Percentiles rank a stretch among this genome's conserved stretches.
phyloP scores from a whole-genome alignment of 92 coral and sea anemone species.

The Zoanthus gigantus region DNA sequence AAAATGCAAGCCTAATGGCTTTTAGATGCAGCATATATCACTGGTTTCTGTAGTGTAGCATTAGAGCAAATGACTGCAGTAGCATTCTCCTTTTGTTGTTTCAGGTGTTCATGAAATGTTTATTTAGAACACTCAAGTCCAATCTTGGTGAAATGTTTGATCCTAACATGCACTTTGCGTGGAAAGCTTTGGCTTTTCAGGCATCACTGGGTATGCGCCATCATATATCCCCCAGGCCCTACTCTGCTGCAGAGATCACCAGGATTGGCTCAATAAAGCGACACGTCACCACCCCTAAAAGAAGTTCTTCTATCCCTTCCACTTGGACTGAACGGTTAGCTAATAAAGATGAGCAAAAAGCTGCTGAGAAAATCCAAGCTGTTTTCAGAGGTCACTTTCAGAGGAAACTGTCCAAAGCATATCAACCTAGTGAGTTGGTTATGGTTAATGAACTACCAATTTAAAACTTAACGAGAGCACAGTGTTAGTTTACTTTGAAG shows the following conservation, averaged over 20 bases:
- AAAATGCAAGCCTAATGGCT: too few species aligned
- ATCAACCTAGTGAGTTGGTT: constrained; percentile 70
- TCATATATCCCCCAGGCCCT: constrained; percentile 84
- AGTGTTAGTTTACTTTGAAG: too few species aligned
- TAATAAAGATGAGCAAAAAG: constrained; percentile 75
- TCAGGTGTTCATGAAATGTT: constrained; percentile 90
- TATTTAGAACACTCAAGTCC: constrained; percentile 79
- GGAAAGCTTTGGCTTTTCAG: constrained; percentile 96
- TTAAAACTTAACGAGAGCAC: too few species aligned
- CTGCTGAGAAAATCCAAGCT: constrained; percentile 96
- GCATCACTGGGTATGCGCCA: constrained; percentile 90
- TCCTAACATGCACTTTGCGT: constrained; percentile 92
- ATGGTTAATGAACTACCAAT: not conserved
- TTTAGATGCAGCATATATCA: too few species aligned
- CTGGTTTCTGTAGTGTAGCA: too few species aligned
- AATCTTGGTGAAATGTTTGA: constrained; percentile 91
- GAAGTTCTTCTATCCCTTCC: constrained; percentile 66
- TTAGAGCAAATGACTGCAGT: too few species aligned
- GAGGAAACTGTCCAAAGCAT: constrained; percentile 87
- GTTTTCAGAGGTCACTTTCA: constrained; percentile 88
- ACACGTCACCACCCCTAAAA: constrained; percentile 56
- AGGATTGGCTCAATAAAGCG: constrained; percentile 83
- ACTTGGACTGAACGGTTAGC: constrained; percentile 81
- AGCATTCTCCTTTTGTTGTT: too few species aligned
- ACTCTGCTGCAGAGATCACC: constrained; percentile 94